Percentiles rank a stretch among this genome's conserved stretches.
Conservation (phyloP, 2,797 vertebrate species). For the Mareca strepera region DNA sequence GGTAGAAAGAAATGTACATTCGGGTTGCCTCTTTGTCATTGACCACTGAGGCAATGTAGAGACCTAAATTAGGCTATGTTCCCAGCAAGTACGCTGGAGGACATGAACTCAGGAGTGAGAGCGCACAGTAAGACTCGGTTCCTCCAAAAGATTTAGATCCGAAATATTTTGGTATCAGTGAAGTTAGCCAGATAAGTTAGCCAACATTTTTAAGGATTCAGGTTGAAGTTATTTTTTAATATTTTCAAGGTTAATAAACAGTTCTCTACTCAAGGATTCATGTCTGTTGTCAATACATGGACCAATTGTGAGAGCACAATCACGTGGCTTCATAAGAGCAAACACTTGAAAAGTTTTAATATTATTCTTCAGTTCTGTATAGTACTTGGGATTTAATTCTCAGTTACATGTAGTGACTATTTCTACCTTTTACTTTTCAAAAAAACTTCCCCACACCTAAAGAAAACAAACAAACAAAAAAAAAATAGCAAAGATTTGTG, state of each 20-base stretch:
- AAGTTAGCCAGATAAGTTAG: background rate
- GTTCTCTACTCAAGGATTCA: background rate
- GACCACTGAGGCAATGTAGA: background rate
- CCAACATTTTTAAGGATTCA: background rate
- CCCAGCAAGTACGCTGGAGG: background rate
- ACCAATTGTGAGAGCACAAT: background rate
- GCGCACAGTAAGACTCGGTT: background rate
- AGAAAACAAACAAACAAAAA: no score
- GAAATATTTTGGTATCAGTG: background rate
- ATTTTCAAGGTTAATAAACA: background rate
- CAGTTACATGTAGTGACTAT: background rate
- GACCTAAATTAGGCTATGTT: background rate
- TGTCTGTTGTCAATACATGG: background rate
- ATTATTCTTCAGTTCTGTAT: background rate
- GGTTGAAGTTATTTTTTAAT: background rate
- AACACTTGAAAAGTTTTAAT: background rate
- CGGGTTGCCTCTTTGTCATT: background rate
- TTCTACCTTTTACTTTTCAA: background rate
- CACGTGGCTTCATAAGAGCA: rapidly evolving
- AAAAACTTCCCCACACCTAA: background rate
- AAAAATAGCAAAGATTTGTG: rapidly evolving
- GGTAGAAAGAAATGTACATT: background rate
- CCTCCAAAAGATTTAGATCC: background rate
- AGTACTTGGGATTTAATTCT: background rate
- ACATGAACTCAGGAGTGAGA: background rate